These are phyloP conservation scores for Aricia artaxerxes DNA, from an alignment of 2,888 invertebrate species.

Conservation along the genomic window DNA sequence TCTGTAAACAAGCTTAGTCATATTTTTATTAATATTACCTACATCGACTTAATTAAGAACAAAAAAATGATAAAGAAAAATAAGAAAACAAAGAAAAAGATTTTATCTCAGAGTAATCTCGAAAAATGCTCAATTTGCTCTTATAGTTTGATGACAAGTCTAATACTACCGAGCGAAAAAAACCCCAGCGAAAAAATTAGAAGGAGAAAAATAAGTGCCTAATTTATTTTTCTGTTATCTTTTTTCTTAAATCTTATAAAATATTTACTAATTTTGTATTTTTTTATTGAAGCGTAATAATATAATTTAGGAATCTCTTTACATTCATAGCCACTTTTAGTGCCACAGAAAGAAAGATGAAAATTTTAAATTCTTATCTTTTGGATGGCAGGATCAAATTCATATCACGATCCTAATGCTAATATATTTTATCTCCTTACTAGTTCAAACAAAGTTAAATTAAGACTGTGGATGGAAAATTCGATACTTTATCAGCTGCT, in stretches of 20 bases:
- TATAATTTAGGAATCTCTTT: no score
- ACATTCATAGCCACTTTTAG: no score
- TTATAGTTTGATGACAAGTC: conserved; percentile 20
- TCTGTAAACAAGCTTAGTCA: neutral
- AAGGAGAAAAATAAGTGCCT: conserved; percentile 1
- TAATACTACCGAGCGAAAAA: neutral
- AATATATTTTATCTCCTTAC: no score
- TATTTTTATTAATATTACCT: neutral
- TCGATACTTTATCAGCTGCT: no score
- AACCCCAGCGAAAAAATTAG: neutral
- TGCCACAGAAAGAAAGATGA: no score
- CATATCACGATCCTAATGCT: no score
- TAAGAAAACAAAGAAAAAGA: conserved; percentile 12
- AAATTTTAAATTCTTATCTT: no score
- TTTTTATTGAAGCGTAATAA: no score
- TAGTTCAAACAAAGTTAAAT: no score
- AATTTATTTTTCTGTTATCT: neutral
- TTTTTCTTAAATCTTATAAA: neutral
- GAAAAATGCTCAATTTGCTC: neutral
- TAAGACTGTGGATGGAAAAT: no score
- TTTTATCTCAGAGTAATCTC: conserved; percentile 12
- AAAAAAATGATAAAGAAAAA: conserved; percentile 3
- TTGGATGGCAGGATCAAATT: no score
- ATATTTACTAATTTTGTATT: neutral
- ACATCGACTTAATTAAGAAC: neutral